A percentile compares a stretch with the other conserved stretches of the same genome.
phyloP scores from a whole-genome alignment of 1,140 invertebrate species.

The Octopus bimaculoides region DNA sequence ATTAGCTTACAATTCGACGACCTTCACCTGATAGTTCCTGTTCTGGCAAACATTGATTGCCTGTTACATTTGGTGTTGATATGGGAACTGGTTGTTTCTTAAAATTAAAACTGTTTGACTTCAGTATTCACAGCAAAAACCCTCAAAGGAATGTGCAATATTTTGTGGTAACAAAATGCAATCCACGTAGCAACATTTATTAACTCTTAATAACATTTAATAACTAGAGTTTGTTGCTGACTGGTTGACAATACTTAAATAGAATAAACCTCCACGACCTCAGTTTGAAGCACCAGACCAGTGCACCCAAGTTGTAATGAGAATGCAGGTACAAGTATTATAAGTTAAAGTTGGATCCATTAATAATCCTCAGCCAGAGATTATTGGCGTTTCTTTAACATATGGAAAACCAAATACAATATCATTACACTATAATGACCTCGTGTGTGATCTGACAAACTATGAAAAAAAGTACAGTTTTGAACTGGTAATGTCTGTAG shows the following conservation, averaged over 20 bases:
- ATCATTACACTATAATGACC: no score
- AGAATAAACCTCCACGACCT: not conserved
- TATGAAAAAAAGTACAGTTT: no score
- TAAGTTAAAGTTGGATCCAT: slow-evolving; percentile 59
- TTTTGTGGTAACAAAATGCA: no score
- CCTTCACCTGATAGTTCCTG: slow-evolving; percentile 35
- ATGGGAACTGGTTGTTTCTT: slow-evolving; percentile 45
- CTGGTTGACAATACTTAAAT: slow-evolving; percentile 60
- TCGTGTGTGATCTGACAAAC: no score
- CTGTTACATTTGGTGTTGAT: slow-evolving; percentile 42
- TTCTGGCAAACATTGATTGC: slow-evolving; percentile 22
- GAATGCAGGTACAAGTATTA: slow-evolving; percentile 59
- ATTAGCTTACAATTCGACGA: slow-evolving; percentile 34
- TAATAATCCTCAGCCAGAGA: slow-evolving; percentile 58
- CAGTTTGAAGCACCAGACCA: no score
- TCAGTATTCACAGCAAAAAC: no score
- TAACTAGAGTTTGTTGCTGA: slow-evolving; percentile 55
- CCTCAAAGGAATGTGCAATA: no score
- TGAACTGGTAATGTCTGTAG: slow-evolving; percentile 57
- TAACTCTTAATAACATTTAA: no score
- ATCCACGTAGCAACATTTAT: slow-evolving; percentile 63
- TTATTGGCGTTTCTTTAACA: slow-evolving; percentile 56
- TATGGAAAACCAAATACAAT: slow-evolving; percentile 37
- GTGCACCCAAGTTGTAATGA: no score
- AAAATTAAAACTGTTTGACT: no score